Percentiles rank a stretch among this genome's conserved stretches.
Conservation (phyloP, 2,797 vertebrate genomes). For the Choloepus didactylus region DNA sequence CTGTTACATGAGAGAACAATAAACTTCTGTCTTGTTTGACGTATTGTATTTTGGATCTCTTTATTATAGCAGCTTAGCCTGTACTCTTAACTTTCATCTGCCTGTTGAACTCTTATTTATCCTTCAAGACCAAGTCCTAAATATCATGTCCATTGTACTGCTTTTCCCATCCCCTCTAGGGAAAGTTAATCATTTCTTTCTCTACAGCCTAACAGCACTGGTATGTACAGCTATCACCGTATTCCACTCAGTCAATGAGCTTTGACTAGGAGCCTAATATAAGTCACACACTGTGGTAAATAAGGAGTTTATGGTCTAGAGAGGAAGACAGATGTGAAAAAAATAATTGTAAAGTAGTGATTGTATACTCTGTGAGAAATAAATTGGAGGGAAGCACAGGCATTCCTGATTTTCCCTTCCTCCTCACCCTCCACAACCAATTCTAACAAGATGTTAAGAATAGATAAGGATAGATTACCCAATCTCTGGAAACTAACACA, state of each 20-base stretch:
- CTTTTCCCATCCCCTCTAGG: constrained; percentile 31
- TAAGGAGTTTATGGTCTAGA: constrained; percentile 17
- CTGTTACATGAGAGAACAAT: background rate
- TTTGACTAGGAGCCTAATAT: background rate
- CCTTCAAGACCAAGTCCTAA: background rate
- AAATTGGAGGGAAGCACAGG: constrained; percentile 26
- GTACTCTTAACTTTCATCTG: background rate
- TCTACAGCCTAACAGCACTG: background rate
- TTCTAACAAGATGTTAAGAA: background rate
- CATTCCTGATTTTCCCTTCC: background rate
- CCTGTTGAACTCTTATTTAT: background rate
- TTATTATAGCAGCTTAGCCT: background rate
- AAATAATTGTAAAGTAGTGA: constrained; percentile 33
- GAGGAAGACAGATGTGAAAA: background rate
- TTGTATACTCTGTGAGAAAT: background rate
- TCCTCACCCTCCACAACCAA: background rate
- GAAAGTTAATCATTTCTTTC: background rate
- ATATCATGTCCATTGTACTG: background rate
- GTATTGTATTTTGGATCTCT: background rate
- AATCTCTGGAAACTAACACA: constrained; percentile 27
- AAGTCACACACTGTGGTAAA: constrained; percentile 33
- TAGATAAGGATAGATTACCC: background rate
- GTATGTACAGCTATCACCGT: background rate
- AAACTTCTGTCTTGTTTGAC: background rate
- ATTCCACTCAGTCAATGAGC: background rate